A percentile compares a stretch with the other conserved stretches of the same genome.
Evolutionary conservation across 2,797 vertebrate species (phyloP).

Genomic region (Phataginus tetradactyla): DNA sequence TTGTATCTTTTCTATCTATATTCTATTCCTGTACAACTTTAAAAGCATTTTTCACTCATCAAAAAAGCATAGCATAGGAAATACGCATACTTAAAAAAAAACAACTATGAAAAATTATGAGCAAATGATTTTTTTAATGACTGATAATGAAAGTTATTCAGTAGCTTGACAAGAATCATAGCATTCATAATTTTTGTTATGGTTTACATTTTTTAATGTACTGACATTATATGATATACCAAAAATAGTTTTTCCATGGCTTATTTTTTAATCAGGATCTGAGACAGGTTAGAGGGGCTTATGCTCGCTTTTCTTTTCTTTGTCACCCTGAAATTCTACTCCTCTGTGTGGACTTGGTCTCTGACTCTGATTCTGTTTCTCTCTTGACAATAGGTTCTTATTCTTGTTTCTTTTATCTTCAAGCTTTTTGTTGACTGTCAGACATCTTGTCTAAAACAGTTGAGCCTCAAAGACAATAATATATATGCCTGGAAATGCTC

Average conservation of each 20-base stretch:
- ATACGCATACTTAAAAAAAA: neutral
- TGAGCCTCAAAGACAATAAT: neutral
- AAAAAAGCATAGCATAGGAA: constrained; percentile 1
- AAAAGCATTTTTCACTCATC: neutral
- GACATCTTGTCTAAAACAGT: neutral
- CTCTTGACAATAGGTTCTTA: constrained; percentile 20
- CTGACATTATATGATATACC: constrained; percentile 29
- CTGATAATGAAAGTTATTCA: constrained; percentile 11
- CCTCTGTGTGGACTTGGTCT: neutral
- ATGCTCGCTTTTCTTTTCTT: neutral
- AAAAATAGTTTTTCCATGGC: neutral
- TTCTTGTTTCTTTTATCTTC: neutral
- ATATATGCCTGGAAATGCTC: neutral
- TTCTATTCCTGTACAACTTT: constrained; percentile 47
- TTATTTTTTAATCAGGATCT: neutral
- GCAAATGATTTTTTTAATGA: neutral
- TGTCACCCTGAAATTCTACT: neutral
- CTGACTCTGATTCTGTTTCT: constrained; percentile 53
- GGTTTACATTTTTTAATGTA: constrained; percentile 8
- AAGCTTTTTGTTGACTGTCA: neutral
- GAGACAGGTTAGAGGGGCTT: neutral
- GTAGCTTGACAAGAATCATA: constrained; percentile 27
- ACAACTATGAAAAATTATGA: neutral
- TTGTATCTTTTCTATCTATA: neutral
- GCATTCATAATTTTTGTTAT: constrained; percentile 29